Percentiles rank a stretch among this genome's conserved stretches.
Evolutionary conservation across 2,113 vertebrate genomes (phyloP).

Genomic region (Sapayoa aenigma): DNA sequence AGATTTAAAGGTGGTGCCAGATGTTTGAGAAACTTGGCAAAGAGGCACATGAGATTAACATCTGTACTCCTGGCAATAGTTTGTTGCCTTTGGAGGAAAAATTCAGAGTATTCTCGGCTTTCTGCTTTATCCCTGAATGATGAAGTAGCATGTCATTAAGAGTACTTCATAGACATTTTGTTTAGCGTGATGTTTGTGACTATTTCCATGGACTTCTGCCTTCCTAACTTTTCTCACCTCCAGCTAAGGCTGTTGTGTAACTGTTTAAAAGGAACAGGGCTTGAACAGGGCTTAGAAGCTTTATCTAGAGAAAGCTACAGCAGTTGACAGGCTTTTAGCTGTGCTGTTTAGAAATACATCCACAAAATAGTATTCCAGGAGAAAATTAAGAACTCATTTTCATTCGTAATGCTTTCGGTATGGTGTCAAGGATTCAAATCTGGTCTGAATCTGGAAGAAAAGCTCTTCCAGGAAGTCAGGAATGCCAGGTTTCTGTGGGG

Average conservation of each 20-base stretch:
- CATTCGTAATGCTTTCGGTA: not conserved
- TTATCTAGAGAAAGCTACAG: not conserved
- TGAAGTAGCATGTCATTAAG: not conserved
- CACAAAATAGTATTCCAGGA: not conserved
- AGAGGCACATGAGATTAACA: slow-evolving; percentile 29
- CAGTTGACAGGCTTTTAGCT: not conserved
- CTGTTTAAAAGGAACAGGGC: not conserved
- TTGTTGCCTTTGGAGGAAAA: not conserved
- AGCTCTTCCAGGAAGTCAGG: slow-evolving; percentile 1
- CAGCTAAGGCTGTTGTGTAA: not conserved
- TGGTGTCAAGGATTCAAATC: slow-evolving; percentile 7
- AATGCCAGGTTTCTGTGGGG: not conserved
- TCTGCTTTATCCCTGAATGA: not conserved
- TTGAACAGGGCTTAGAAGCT: not conserved
- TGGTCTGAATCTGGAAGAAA: slow-evolving; percentile 6
- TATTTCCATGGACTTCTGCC: not conserved
- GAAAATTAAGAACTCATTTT: not conserved
- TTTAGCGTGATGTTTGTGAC: not conserved
- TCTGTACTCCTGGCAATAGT: slow-evolving; percentile 8
- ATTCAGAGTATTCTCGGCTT: not conserved
- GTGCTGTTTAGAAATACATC: not conserved
- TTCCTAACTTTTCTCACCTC: not conserved
- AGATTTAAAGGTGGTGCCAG: slow-evolving; percentile 20
- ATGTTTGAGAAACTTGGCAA: slow-evolving; percentile 35
- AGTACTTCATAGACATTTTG: not conserved